These are phyloP conservation scores for Sphaerodactylus townsendi DNA, from an alignment of 2,113 vertebrate species.

Conservation along the genomic window DNA sequence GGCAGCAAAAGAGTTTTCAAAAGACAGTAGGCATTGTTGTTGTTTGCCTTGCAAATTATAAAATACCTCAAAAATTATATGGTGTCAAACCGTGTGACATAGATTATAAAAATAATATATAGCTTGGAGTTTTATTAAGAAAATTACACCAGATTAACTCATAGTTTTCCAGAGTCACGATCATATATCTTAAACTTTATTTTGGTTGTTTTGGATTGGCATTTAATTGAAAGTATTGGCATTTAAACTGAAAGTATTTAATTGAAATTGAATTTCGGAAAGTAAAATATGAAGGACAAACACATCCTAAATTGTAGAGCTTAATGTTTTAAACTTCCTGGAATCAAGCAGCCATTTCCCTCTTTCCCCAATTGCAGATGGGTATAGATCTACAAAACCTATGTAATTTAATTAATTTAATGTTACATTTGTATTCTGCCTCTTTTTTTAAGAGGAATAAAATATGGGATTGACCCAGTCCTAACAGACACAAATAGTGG, in stretches of 20 bases:
- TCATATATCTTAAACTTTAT: conserved; percentile 62
- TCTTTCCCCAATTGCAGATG: neutral
- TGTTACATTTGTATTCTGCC: neutral
- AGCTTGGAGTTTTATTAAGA: conserved; percentile 76
- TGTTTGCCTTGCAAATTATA: conserved; percentile 75
- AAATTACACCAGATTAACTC: conserved; percentile 77
- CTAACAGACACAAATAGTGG: neutral
- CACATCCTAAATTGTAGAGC: neutral
- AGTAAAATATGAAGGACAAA: neutral
- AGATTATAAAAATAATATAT: conserved; percentile 72
- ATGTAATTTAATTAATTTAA: neutral
- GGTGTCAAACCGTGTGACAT: conserved; percentile 75
- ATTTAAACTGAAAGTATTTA: too few relatives aligned
- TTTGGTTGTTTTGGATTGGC: conserved; percentile 36
- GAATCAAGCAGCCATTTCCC: neutral
- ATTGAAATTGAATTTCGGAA: conserved; percentile 44
- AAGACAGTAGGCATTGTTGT: conserved; percentile 72
- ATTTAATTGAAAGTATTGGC: conserved; percentile 46
- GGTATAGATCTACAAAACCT: neutral
- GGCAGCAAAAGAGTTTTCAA: conserved; percentile 68
- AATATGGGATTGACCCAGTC: neutral
- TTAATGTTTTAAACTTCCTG: neutral
- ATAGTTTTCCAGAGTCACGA: conserved; percentile 63
- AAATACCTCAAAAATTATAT: conserved; percentile 81
- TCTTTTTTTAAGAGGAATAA: neutral